Evolutionary conservation across 2,888 invertebrate species (phyloP).

Genomic region (Nezara viridula): DNA sequence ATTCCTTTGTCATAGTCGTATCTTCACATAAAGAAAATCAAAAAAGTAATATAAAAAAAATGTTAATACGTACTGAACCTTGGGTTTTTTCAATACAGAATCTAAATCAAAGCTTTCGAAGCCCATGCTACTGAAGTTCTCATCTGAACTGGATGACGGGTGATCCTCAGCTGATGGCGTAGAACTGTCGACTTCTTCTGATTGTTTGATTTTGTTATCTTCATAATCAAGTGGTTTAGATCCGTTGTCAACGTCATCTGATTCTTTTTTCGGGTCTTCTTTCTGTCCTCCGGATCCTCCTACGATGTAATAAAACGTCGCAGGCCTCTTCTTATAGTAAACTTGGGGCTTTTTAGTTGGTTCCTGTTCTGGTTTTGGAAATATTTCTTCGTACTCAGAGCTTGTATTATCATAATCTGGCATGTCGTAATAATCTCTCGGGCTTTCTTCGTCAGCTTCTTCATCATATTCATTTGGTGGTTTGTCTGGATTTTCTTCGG

Average conservation of each 20-base stretch:
- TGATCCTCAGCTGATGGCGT: background rate
- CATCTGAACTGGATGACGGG: background rate
- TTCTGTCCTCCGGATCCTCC: background rate
- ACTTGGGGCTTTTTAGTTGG: background rate
- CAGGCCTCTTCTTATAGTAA: background rate
- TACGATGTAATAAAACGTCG: background rate
- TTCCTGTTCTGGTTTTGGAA: background rate
- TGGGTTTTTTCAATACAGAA: slow-evolving; percentile 15
- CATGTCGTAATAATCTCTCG: background rate
- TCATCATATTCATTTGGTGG: background rate
- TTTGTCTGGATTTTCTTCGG: background rate
- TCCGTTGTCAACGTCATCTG: background rate
- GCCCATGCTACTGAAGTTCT: background rate
- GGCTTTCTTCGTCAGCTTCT: background rate
- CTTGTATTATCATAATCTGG: background rate
- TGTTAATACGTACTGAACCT: slow-evolving; percentile 1
- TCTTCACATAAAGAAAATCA: too few relatives aligned
- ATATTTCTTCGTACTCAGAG: background rate
- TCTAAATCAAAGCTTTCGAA: slow-evolving; percentile 52
- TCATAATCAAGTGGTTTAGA: background rate
- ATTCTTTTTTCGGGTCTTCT: background rate
- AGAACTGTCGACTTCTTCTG: background rate
- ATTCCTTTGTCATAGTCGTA: too few relatives aligned
- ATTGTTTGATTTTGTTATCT: slow-evolving; percentile 2
- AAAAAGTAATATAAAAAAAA: too few relatives aligned